Base-by-base conservation (phyloP, 2,888 invertebrate genomes). In the Cyclophora punctaria region DNA sequence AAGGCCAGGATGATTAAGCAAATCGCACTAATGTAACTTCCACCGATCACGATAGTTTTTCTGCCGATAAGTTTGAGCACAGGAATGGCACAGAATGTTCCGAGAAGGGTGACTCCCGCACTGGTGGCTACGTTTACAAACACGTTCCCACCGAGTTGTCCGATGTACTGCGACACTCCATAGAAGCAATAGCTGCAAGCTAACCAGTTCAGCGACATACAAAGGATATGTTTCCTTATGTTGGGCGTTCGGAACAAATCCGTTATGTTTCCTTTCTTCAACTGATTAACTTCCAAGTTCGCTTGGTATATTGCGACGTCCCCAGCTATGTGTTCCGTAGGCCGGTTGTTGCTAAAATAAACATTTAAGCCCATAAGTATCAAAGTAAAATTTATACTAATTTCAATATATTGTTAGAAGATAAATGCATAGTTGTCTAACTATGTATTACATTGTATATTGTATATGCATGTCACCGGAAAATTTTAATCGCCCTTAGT, bases 91-190 rank as follows among this genome's bases (percentile, higher is more conserved):
- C 90, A 43, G 2, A 92, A 64, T 2, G 92, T 91, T 3, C 93
- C 92, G 0, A 89, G 62, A 40, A 90, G 73, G 3, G 90, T 92
- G 3, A 94, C 89, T 0, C 86, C 78, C 1, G 94, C 96, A 42
- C 95, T 94, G 2, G 95, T 83, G 5, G 95, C 93, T 34, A 96
- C 95, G 71, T 96, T 97, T 2, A 93, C 53, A 71, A 96, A 97
- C 47, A 94, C 93, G 66, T 96, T 89, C 2, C 96, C 96, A 43
- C 93, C 93, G 41, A 95, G 81, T 68, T 94, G 92, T 0, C 94
- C 94, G 44, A 95, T 92, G 71, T 94, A 96, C 71, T 96, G 95
- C 0, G 95, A 93, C 35, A 96, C 92, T 1, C 96, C 96, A 69
- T 95, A 98, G 76, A 87, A 88, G 60, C 86, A 88, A 58, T 97